phyloP scores from a whole-genome alignment of 2,797 vertebrate species.

The Urophycis tenuis region DNA sequence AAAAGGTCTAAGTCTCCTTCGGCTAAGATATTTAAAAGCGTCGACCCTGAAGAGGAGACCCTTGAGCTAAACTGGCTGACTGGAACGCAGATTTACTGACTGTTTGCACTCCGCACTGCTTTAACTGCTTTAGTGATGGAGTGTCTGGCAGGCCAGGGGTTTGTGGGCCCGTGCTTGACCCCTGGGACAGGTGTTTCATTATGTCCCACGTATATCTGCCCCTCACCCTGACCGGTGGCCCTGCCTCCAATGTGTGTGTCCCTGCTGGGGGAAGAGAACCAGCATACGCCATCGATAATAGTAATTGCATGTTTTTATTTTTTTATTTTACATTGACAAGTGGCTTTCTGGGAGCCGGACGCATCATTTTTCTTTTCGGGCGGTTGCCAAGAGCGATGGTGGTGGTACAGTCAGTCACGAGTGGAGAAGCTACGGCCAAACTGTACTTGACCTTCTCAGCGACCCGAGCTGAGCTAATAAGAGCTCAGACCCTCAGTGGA shows the following conservation, averaged over 20 bases:
- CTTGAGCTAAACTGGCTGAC: neutral
- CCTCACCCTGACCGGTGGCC: neutral
- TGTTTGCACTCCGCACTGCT: neutral
- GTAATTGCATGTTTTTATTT: neutral
- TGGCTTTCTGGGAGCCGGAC: neutral
- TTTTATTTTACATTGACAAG: neutral
- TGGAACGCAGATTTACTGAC: neutral
- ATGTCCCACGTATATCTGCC: neutral
- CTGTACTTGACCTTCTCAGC: neutral
- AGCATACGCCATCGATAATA: neutral
- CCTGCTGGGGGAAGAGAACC: constrained; percentile 16
- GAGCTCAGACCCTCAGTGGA: constrained; percentile 18
- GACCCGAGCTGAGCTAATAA: constrained; percentile 20
- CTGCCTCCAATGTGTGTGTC: neutral
- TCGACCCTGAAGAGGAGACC: neutral
- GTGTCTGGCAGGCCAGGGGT: neutral
- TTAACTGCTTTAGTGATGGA: neutral
- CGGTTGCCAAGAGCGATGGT: neutral
- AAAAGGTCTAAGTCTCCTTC: neutral
- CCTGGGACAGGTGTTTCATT: neutral
- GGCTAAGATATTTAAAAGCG: neutral
- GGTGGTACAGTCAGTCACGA: neutral
- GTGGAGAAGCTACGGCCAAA: neutral
- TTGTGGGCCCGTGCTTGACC: neutral
- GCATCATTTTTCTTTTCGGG: neutral